Evolutionary conservation across 30 jellyfish, hydroid and myxozoan genomes (phyloP), one percentile per base, ranked within the genome.

Genomic region (Aurelia coerulea): DNA sequence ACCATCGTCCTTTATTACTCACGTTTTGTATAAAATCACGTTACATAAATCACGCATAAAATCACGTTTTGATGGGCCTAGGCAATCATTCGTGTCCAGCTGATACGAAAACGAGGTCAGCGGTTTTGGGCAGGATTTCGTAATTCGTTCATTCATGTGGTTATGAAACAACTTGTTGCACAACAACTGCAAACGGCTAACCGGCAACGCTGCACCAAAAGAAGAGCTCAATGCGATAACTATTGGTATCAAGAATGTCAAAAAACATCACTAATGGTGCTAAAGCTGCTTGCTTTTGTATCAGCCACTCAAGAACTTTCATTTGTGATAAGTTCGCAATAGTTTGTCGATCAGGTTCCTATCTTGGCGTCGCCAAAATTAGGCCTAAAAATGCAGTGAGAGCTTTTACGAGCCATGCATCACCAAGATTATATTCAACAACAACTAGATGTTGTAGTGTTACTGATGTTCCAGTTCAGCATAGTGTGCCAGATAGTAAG

Each of bases 1-100:
- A 85, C 92, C 85, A 69, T 71, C 37, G 15, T 83, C 16, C 42
- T 52, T n/a, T 1, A 0, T 37, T 31, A 35, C 16, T 68, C 78
- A 18, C 56, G 56, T 62, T 62, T 62, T 10, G 66, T 10, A 62
- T 62, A 33, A 8, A 8, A 7, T 8, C n/a, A 8, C 6, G 73
- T 62, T 62, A 62, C 73, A 62, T 39, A 62, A 62, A 7, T 15
- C 11, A 7, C 37, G 37, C 6, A 10, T 16, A 42, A 6, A 46
- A 46, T 14, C 56, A 46, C 56, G 56, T 46, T 46, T 46, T 9
- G 2, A 46, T 7, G 56, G 56, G 56, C 56, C 56, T 46, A 46
- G 14, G 3, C 5, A 3, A 5, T 37, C 3, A 37, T 37, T 37
- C 49, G 49, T 37, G 49, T 0, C 49, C 49, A 37, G 49, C 49